Base-by-base conservation (phyloP, 2,797 vertebrate species). In the Ctenopoma multispine region DNA sequence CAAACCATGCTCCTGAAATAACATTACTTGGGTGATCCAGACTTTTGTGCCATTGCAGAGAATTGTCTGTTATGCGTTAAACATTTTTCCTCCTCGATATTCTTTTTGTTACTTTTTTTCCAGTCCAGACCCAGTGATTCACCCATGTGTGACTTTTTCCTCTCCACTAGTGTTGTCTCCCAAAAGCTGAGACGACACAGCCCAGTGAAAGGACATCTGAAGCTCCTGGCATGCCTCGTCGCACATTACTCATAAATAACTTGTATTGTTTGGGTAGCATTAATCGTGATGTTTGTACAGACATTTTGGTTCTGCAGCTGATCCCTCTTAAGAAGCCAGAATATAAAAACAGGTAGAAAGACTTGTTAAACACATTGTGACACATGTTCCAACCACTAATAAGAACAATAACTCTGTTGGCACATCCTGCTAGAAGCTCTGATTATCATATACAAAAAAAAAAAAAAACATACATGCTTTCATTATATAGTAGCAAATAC, bases 21-120 rank as follows among this genome's bases (percentile, higher is more conserved):
- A 17, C 12, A 65, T 80, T 58, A 54, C 47, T 36, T 21, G 10
- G 48, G 21, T 11, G 44, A 62, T 20, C 7, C 51, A 41, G 14
- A 15, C 40, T 17, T 5, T 41, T 21, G 43, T 18, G 14, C 63
- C 60, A 18, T 75, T 57, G 40, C 31, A 15, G 38, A 60, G 12
- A 72, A 79, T 79, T 75, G 75, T 69, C 63, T 36, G 60, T 77
- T 63, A 21, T 47, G 60, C 62, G 44, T 50, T 61, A 54, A 41
- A n/a, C 57, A 72, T 15, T 41, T 20, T 41, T 78, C 69, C 54
- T 71, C 69, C 77, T 56, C 10, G 18, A 64, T n/a, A 1, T 47
- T 77, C 47, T 50, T 63, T 10, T 46, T 41, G 41, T 55, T 48
- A 1, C 8, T 29, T 48, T 54, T 63, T 65, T n/a, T n/a, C n/a